These are phyloP conservation scores for Diadema setosum DNA, from an alignment of 35 echinoderm and acorn worm species.

Conservation along the genomic window DNA sequence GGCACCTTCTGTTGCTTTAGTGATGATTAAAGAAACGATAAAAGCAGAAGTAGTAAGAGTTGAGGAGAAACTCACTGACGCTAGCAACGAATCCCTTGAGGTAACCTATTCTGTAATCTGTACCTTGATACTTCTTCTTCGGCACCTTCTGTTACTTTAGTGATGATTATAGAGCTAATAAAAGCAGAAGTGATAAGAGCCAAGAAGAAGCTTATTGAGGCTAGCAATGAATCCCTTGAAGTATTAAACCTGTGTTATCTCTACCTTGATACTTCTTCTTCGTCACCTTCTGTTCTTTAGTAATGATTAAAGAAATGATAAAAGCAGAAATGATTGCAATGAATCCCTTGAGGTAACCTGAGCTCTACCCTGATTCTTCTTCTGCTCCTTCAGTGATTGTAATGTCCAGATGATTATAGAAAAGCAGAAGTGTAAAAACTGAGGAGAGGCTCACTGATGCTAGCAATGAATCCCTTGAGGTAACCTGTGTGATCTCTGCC, in stretches of 20 bases:
- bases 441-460: slow-evolving; percentile 63
- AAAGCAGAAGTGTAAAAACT: slow-evolving; percentile 4
- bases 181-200: too few relatives aligned
- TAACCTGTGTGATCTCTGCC: neutral
- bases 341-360: slow-evolving; percentile 59
- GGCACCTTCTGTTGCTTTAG: neutral
- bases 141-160: too few relatives aligned
- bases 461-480: slow-evolving; percentile 73
- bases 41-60: too few relatives aligned
- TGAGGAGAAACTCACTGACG: too few relatives aligned
- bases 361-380: neutral
- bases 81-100: slow-evolving; percentile 72
- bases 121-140: neutral
- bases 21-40: too few relatives aligned
- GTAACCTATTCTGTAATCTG: slow-evolving; percentile 22
- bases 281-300: too few relatives aligned
- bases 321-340: too few relatives aligned
- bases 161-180: too few relatives aligned
- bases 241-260: too few relatives aligned
- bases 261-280: too few relatives aligned
- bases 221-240: too few relatives aligned
- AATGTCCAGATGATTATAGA: neutral
- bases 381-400: neutral
- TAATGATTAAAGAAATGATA: too few relatives aligned
- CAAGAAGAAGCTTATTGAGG: slow-evolving; percentile 57